phyloP scores from a whole-genome alignment of 2,888 invertebrate species.

The Eumerus sabulonum region DNA sequence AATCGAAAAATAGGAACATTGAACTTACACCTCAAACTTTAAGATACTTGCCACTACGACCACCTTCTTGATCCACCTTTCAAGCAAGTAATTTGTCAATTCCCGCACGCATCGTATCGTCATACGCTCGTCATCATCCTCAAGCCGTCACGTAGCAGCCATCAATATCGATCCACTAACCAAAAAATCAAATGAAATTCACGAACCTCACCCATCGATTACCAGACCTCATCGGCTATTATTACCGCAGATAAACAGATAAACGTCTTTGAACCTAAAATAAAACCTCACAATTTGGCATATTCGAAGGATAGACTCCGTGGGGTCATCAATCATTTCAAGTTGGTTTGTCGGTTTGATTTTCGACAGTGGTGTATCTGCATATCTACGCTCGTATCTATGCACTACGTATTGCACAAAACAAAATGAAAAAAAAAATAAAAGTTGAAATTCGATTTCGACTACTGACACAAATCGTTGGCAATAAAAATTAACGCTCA shows the following conservation, averaged over 20 bases:
- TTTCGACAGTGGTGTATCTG: constrained; percentile 7
- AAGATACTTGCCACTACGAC: too few species aligned
- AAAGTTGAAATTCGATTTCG: constrained; percentile 37
- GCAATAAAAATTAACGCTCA: constrained; percentile 47
- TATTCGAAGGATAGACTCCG: constrained; percentile 28
- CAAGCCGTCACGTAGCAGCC: constrained; percentile 1
- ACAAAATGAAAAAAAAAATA: too few species aligned
- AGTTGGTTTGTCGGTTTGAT: constrained; percentile 44
- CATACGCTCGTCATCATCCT: too few species aligned
- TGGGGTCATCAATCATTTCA: constrained; percentile 12
- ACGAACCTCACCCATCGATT: background rate
- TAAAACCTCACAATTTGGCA: constrained; percentile 19
- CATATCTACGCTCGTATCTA: too few species aligned
- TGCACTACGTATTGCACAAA: constrained; percentile 26
- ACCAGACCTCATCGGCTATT: too few species aligned
- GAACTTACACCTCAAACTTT: too few species aligned
- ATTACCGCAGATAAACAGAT: too few species aligned
- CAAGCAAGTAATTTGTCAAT: too few species aligned
- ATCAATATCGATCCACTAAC: background rate
- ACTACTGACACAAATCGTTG: constrained; percentile 51
- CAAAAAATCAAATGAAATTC: constrained; percentile 1
- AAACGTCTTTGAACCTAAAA: too few species aligned
- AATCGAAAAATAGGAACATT: too few species aligned
- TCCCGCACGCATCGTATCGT: too few species aligned
- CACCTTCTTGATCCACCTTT: too few species aligned